Conservation (phyloP, 1,140 invertebrate genomes). For the Cepaea nemoralis region DNA sequence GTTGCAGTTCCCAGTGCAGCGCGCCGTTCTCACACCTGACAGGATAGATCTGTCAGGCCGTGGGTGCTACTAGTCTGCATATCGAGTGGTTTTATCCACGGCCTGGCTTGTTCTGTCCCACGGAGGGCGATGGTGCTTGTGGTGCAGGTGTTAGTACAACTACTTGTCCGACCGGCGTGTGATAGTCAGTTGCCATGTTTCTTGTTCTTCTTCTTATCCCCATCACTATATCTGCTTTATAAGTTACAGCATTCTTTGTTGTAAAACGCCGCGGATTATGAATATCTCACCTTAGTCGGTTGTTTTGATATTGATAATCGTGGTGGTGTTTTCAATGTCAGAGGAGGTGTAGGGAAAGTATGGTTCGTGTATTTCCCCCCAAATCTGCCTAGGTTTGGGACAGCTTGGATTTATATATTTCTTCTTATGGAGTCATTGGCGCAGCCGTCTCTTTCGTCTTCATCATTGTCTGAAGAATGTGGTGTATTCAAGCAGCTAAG, state of each 20-base stretch:
- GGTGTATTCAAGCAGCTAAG: constrained; percentile 38
- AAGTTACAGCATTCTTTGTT: neutral
- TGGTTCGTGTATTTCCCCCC: neutral
- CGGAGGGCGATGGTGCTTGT: neutral
- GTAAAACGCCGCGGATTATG: neutral
- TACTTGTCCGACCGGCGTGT: too few relatives aligned
- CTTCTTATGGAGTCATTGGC: neutral
- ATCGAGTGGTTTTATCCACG: neutral
- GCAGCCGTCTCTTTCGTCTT: constrained; percentile 6
- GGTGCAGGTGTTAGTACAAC: neutral
- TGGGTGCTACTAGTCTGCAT: neutral
- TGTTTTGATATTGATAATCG: neutral
- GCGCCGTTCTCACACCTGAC: neutral
- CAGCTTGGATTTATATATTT: neutral
- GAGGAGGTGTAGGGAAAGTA: neutral
- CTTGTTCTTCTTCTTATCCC: too few relatives aligned
- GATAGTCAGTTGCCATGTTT: too few relatives aligned
- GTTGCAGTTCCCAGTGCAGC: neutral
- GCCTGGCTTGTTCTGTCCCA: neutral
- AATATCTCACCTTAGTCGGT: neutral
- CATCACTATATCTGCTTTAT: too few relatives aligned
- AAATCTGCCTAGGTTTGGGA: neutral
- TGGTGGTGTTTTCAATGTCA: neutral
- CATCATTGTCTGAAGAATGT: constrained; percentile 21
- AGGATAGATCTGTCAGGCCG: neutral